Percentiles rank a stretch among this genome's conserved stretches.
Evolutionary conservation across 2,888 invertebrate species (phyloP).

Genomic region (Dioctria linearis): DNA sequence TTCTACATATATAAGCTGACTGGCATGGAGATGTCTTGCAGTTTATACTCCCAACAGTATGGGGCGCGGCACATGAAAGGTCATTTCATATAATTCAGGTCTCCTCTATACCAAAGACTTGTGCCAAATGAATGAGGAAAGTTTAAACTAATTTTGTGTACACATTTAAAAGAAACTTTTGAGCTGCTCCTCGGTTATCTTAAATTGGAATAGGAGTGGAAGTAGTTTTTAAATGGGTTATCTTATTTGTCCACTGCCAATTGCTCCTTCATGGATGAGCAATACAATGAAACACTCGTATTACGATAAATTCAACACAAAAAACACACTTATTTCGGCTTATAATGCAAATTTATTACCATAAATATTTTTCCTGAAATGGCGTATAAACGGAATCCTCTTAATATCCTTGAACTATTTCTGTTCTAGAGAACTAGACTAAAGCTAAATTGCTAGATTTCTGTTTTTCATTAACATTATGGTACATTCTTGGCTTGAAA

Average conservation of each 20-base stretch:
- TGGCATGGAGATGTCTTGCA: no score
- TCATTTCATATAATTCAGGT: neutral
- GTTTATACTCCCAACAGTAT: no score
- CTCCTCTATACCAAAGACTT: neutral
- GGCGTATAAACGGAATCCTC: neutral
- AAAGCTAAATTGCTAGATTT: neutral
- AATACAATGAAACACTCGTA: neutral
- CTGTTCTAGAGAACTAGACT: no score
- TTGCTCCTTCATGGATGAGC: no score
- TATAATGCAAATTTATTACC: neutral
- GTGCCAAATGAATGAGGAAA: neutral
- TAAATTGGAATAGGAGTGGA: neutral
- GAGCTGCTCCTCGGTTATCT: neutral
- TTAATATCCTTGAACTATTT: no score
- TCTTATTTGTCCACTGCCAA: neutral
- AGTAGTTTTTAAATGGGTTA: slow-evolving; percentile 24
- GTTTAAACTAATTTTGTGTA: slow-evolving; percentile 9
- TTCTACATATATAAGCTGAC: neutral
- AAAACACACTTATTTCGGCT: neutral
- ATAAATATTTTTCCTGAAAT: slow-evolving; percentile 8
- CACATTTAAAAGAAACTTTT: slow-evolving; percentile 17
- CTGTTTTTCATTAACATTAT: slow-evolving; percentile 11
- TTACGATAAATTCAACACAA: slow-evolving; percentile 2
- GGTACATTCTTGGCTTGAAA: slow-evolving; percentile 6
- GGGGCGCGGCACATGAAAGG: neutral